Evolutionary conservation across 1,140 invertebrate genomes (phyloP).

Genomic region (Pogonomyrmex barbatus): DNA sequence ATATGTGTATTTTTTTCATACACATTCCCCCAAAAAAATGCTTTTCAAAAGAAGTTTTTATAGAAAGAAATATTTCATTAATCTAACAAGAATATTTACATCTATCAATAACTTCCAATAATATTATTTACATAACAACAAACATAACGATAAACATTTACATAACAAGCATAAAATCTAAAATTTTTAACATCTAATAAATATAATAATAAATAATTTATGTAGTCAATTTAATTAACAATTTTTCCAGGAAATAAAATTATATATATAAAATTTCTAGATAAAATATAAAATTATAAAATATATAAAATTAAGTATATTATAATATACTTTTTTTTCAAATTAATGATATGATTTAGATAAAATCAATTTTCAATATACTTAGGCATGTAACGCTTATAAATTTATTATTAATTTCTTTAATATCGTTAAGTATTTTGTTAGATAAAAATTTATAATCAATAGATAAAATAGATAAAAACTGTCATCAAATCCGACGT

Average conservation of each 20-base stretch:
- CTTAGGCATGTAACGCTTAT: neutral
- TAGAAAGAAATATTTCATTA: neutral
- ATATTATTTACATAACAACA: no score
- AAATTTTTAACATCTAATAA: neutral
- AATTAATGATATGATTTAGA: neutral
- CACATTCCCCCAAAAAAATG: neutral
- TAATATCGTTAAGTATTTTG: slow-evolving; percentile 11
- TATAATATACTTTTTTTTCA: neutral
- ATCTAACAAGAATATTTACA: neutral
- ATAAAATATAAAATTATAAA: neutral
- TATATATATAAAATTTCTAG: neutral
- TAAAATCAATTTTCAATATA: neutral
- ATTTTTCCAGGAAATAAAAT: neutral
- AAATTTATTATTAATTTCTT: neutral
- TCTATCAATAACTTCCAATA: neutral
- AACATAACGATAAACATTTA: neutral
- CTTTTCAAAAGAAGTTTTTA: neutral
- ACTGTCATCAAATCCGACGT: slow-evolving; percentile 17
- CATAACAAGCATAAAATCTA: neutral
- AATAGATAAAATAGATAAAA: slow-evolving; percentile 15
- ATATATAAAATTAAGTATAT: neutral
- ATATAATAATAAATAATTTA: slow-evolving; percentile 8
- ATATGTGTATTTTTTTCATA: neutral
- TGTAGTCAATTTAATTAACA: neutral
- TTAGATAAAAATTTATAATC: neutral